A percentile compares a stretch with the other conserved stretches of the same genome.
These are phyloP conservation scores for Drosophila navojoa DNA, from an alignment of 1,140 invertebrate genomes.

Conservation along the genomic window DNA sequence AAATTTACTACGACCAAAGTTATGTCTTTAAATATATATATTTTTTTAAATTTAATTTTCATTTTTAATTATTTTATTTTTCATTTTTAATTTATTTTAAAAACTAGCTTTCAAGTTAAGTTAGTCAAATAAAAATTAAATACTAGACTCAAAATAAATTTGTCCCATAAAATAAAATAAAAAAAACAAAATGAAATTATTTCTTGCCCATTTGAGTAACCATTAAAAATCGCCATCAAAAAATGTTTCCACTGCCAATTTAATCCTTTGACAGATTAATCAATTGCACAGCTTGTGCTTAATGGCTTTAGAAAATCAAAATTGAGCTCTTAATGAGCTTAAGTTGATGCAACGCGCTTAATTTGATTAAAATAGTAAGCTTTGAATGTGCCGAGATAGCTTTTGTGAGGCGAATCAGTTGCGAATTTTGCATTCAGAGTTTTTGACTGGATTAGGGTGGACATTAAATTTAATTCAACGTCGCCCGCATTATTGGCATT, in stretches of 20 bases:
- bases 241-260: not conserved
- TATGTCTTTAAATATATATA: no score
- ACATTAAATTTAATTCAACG: conserved; percentile 15
- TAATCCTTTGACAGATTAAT: not conserved
- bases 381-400: not conserved
- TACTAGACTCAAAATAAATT: no score
- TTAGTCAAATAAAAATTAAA: no score
- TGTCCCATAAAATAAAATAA: no score
- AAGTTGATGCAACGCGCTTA: not conserved
- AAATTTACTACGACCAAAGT: no score
- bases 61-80: no score
- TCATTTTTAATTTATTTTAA: no score
- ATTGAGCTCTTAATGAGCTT: not conserved
- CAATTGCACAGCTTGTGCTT: not conserved
- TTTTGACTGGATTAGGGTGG: conserved; percentile 4
- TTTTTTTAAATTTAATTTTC: no score
- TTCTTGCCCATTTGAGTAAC: not conserved
- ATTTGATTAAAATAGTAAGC: not conserved
- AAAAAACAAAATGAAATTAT: no score
- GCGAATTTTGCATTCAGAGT: not conserved
- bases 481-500: conserved; percentile 25
- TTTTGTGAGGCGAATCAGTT: not conserved
- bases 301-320: not conserved
- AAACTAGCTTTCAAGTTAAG: no score
- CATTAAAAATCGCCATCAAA: no score